These are phyloP conservation scores for Sinotaia quadrata DNA, from an alignment of 2,888 invertebrate species.

Conservation along the genomic window DNA sequence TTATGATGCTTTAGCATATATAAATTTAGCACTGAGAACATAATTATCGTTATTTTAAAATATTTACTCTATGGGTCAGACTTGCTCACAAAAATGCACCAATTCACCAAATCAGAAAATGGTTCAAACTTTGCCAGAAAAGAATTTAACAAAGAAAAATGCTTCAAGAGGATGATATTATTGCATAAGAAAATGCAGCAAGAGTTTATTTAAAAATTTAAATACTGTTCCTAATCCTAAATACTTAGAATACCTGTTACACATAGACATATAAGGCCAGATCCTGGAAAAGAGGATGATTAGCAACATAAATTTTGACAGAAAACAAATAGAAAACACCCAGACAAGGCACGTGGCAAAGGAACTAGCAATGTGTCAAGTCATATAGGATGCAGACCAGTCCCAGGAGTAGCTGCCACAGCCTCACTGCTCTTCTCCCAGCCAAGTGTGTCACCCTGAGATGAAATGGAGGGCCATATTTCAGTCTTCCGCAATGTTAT, in stretches of 20 bases:
- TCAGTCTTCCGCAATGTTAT: conserved; percentile 25
- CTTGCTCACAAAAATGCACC: too few species aligned
- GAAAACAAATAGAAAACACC: not conserved
- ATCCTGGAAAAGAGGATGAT: not conserved
- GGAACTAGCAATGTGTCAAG: conserved; percentile 25
- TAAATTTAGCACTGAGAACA: too few species aligned
- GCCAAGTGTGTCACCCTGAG: conserved; percentile 40
- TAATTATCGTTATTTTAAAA: too few species aligned
- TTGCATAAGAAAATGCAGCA: too few species aligned
- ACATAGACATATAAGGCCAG: not conserved
- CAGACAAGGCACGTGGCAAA: conserved; percentile 11
- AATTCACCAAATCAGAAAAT: too few species aligned
- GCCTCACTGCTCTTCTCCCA: conserved; percentile 21
- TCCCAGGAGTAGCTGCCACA: conserved; percentile 19
- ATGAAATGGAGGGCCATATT: conserved; percentile 43
- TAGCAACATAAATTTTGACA: not conserved
- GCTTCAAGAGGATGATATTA: too few species aligned
- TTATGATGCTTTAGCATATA: too few species aligned
- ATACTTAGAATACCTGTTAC: too few species aligned
- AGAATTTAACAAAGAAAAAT: too few species aligned
- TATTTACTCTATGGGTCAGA: too few species aligned
- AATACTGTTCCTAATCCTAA: not conserved
- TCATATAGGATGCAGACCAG: conserved; percentile 16
- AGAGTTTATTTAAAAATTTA: too few species aligned
- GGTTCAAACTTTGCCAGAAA: too few species aligned